Evolutionary conservation across 2,113 vertebrate genomes (phyloP).

Genomic region (Tupaia chinensis): DNA sequence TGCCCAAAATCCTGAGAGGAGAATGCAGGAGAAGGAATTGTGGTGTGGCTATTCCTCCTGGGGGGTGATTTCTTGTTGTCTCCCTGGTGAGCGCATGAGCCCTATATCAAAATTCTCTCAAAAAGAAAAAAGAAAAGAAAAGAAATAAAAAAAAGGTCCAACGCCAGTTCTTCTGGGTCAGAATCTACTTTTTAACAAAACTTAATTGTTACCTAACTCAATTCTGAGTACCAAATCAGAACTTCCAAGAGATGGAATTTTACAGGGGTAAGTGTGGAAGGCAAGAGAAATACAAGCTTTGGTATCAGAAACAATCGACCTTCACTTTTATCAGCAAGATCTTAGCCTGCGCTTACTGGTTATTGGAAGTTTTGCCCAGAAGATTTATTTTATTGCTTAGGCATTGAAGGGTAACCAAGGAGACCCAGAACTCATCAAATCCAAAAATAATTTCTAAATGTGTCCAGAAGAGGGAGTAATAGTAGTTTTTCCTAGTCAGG

Average conservation of each 20-base stretch:
- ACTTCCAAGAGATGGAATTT: conserved; percentile 46
- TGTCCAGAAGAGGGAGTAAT: conserved; percentile 59
- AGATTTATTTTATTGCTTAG: conserved; percentile 32
- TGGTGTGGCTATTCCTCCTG: no score
- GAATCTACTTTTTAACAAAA: conserved; percentile 60
- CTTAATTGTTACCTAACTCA: neutral
- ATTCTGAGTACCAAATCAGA: conserved; percentile 37
- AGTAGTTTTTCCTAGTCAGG: conserved; percentile 5
- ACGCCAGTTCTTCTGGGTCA: neutral
- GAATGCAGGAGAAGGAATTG: no score
- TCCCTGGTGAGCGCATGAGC: no score
- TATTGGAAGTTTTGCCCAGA: conserved; percentile 16
- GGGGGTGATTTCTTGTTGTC: no score
- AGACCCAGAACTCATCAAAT: conserved; percentile 11
- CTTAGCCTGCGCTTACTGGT: conserved; percentile 1
- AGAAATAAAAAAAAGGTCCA: no score
- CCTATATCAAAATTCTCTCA: no score
- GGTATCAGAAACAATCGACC: neutral
- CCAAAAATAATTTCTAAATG: conserved; percentile 30
- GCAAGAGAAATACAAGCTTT: conserved; percentile 25
- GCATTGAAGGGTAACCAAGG: neutral
- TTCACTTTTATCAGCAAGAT: conserved; percentile 56
- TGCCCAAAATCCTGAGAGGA: no score
- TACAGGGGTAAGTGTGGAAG: neutral
- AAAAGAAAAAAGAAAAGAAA: no score